Conservation (phyloP, 1,140 invertebrate genomes). For the Asobara japonica region DNA sequence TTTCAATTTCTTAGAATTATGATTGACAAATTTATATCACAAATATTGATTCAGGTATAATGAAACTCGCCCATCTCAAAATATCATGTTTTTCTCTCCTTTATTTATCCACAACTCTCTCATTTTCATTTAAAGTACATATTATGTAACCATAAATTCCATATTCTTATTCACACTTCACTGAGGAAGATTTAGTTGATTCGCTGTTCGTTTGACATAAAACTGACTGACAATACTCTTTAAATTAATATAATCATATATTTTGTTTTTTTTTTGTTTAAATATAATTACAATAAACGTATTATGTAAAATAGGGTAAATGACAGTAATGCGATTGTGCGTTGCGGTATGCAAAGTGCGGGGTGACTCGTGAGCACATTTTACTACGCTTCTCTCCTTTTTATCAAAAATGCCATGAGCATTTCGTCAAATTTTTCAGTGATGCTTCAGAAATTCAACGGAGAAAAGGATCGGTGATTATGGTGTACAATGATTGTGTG, state of each 20-base stretch:
- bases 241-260: constrained; percentile 23
- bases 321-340: constrained; percentile 30
- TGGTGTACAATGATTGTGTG: constrained; percentile 11
- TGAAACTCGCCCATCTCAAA: background rate
- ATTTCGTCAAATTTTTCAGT: background rate
- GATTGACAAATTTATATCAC: too few species aligned
- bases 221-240: background rate
- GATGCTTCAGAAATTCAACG: background rate
- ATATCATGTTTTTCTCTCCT: background rate
- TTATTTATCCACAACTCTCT: background rate
- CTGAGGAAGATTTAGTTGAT: constrained; percentile 3
- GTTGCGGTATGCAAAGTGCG: constrained; percentile 27
- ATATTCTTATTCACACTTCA: background rate
- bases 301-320: constrained; percentile 26
- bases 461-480: background rate
- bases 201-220: background rate
- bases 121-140: background rate
- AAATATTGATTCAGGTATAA: too few species aligned
- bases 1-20: too few species aligned
- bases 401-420: background rate
- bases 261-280: constrained; percentile 21
- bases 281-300: constrained; percentile 30
- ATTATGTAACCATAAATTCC: background rate
- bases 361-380: constrained; percentile 20
- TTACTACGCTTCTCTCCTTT: background rate